These are phyloP conservation scores for Platorchestia sp. DNA, from an alignment of 1,140 invertebrate species.

Conservation along the genomic window DNA sequence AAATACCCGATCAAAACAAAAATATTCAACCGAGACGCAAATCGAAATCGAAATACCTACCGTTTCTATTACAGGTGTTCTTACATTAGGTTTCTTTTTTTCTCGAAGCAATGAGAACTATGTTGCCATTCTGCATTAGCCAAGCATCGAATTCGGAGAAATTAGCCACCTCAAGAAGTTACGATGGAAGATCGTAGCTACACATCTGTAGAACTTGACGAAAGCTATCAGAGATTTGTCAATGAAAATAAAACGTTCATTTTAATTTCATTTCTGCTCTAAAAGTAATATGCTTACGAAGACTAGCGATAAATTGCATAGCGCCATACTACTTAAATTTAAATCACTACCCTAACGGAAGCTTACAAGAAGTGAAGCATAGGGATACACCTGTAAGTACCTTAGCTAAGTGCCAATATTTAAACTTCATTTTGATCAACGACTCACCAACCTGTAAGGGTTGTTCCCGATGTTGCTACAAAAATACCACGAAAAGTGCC, in stretches of 20 bases:
- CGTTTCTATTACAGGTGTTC: background rate
- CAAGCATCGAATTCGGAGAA: background rate
- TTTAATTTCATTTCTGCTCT: background rate
- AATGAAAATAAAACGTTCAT: background rate
- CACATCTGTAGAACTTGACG: background rate
- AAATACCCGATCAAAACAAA: background rate
- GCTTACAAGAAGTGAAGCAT: background rate
- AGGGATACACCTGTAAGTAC: background rate
- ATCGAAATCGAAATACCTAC: background rate
- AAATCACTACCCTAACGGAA: constrained; percentile 7
- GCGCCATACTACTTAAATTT: background rate
- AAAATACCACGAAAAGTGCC: background rate
- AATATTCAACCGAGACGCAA: background rate
- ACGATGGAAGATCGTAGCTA: background rate
- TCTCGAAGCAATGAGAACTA: background rate
- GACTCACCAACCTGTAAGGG: background rate
- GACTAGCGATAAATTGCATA: background rate
- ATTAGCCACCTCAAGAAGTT: too few species aligned
- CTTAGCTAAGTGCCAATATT: background rate
- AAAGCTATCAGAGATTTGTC: background rate
- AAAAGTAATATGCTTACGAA: background rate
- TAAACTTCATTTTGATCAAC: background rate
- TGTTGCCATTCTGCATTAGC: background rate
- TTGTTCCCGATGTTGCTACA: background rate
- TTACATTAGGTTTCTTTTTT: background rate